Evolutionary conservation across 2,113 vertebrate species (phyloP).

Genomic region (Lota lota): DNA sequence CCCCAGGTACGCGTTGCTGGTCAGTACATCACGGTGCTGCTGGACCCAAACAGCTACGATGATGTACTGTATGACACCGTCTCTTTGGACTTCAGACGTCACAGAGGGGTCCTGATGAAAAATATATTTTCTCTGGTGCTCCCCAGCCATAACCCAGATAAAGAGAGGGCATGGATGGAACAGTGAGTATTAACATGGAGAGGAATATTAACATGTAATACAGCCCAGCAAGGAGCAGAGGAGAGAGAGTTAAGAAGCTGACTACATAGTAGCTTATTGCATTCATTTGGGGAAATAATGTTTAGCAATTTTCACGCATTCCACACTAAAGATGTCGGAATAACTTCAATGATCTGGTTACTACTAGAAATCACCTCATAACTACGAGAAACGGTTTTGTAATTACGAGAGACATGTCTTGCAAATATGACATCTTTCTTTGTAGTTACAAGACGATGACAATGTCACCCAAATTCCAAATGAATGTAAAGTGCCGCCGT

Average conservation of each 20-base stretch:
- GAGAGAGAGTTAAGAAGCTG: background rate
- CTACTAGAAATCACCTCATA: too few relatives aligned
- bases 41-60: constrained; percentile 83
- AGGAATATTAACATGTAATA: background rate
- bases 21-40: constrained; percentile 77
- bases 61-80: constrained; percentile 68
- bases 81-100: constrained; percentile 68
- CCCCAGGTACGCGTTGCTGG: constrained; percentile 79
- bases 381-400: too few relatives aligned
- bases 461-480: background rate
- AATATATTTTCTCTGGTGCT: constrained; percentile 77
- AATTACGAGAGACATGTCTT: background rate
- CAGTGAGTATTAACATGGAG: constrained; percentile 61
- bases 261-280: too few relatives aligned
- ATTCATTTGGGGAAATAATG: too few relatives aligned
- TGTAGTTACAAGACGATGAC: background rate
- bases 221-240: background rate
- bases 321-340: too few relatives aligned
- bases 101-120: constrained; percentile 68
- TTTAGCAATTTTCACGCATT: too few relatives aligned
- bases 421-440: background rate
- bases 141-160: constrained; percentile 48
- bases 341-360: too few relatives aligned
- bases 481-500: background rate
- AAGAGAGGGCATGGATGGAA: constrained; percentile 75